These are phyloP conservation scores for Dryomyza anilis DNA, from an alignment of 2,888 invertebrate genomes.

Conservation along the genomic window DNA sequence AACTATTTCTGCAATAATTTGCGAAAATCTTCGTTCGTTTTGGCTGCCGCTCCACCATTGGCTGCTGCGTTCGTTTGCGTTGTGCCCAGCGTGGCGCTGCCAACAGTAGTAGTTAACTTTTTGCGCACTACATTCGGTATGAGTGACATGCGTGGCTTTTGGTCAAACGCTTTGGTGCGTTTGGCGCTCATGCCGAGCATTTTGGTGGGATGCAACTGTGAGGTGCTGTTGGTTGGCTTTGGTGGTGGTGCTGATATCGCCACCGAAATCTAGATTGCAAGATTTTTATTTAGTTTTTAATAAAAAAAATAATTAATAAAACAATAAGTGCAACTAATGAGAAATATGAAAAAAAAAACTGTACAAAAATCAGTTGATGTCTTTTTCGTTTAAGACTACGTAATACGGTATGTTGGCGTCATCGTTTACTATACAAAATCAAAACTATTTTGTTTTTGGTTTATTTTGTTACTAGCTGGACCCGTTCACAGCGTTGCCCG, in stretches of 20 bases:
- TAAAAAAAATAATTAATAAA: not conserved
- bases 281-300: too few relatives aligned
- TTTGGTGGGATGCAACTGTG: constrained; percentile 36
- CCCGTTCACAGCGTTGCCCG: too few relatives aligned
- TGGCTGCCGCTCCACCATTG: constrained; percentile 33
- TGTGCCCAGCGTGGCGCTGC: too few relatives aligned
- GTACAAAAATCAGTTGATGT: too few relatives aligned
- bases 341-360: not conserved
- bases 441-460: too few relatives aligned
- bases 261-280: constrained; percentile 61
- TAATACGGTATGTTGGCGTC: too few relatives aligned
- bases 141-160: constrained; percentile 50
- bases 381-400: too few relatives aligned
- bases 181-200: constrained; percentile 40
- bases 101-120: constrained; percentile 38
- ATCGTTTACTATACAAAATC: too few relatives aligned
- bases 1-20: constrained; percentile 45
- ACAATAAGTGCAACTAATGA: not conserved
- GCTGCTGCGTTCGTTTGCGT: not conserved
- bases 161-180: constrained; percentile 43
- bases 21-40: constrained; percentile 58
- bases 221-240: constrained; percentile 40
- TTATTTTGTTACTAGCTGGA: too few relatives aligned
- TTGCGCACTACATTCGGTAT: constrained; percentile 44
- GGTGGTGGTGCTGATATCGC: constrained; percentile 68